Evolutionary conservation across 2,113 vertebrate species (phyloP).

Genomic region (Plestiodon gilberti): DNA sequence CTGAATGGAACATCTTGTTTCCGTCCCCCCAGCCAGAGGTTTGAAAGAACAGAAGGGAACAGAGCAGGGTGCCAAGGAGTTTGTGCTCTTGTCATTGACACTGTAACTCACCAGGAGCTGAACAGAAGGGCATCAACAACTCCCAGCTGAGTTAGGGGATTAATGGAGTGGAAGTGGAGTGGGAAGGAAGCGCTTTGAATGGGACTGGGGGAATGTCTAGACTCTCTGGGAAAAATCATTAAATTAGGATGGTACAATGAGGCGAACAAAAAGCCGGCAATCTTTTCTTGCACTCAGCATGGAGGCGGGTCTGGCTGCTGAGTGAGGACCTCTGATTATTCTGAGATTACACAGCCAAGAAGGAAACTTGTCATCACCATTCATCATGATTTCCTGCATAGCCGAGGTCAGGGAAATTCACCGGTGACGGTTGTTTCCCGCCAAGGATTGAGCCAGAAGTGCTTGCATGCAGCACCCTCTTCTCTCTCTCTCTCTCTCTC

Average conservation of each 20-base stretch:
- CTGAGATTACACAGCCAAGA: not conserved
- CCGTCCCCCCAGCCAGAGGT: conserved; percentile 29
- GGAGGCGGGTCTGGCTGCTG: conserved; percentile 30
- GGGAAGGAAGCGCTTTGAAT: conserved; percentile 56
- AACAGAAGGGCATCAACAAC: conserved; percentile 17
- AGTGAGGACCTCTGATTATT: not conserved
- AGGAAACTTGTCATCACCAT: not conserved
- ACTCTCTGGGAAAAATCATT: conserved; percentile 55
- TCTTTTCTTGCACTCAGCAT: conserved; percentile 54
- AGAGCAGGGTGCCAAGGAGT: conserved; percentile 43
- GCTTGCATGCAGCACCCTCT: not conserved
- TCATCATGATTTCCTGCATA: not conserved
- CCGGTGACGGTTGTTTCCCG: too few species aligned
- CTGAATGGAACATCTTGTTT: conserved; percentile 35
- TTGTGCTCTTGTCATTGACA: conserved; percentile 41
- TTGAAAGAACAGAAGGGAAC: not conserved
- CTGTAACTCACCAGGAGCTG: conserved; percentile 56
- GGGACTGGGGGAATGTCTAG: conserved; percentile 69
- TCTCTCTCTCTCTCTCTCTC: too few species aligned
- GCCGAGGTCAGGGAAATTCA: not conserved
- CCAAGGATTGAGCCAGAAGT: not conserved
- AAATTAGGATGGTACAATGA: conserved; percentile 51
- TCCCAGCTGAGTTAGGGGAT: conserved; percentile 43
- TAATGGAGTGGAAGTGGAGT: conserved; percentile 55
- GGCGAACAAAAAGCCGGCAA: conserved; percentile 37